Evolutionary conservation across 1,140 invertebrate genomes (phyloP).

Genomic region (Aradophagus sp.): DNA sequence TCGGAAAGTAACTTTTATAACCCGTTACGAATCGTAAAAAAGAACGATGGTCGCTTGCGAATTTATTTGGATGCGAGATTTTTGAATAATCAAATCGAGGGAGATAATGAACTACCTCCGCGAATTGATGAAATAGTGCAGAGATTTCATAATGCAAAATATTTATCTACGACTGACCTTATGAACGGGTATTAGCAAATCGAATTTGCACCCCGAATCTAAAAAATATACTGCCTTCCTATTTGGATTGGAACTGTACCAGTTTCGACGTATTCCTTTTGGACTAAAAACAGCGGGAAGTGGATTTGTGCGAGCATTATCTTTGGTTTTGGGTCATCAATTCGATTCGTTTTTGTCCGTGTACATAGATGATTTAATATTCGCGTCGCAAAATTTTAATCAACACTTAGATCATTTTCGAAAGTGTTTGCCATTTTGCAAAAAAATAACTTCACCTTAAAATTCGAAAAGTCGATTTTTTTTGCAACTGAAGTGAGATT

Average conservation of each 20-base stretch:
- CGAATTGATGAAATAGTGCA: slow-evolving; percentile 20
- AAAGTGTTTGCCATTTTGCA: slow-evolving; percentile 26
- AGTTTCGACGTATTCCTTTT: slow-evolving; percentile 13
- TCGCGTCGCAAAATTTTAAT: slow-evolving; percentile 18
- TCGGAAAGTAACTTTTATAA: slow-evolving; percentile 42
- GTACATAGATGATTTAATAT: slow-evolving; percentile 44
- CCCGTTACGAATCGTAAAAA: slow-evolving; percentile 18
- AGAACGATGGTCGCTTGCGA: slow-evolving; percentile 30
- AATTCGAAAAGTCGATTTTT: slow-evolving; percentile 41
- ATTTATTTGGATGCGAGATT: slow-evolving; percentile 50
- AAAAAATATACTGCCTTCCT: slow-evolving; percentile 20
- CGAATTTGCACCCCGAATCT: slow-evolving; percentile 8
- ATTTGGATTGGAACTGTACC: slow-evolving; percentile 3
- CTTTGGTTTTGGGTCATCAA: slow-evolving; percentile 16
- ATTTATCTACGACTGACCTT: slow-evolving; percentile 15
- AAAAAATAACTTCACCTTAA: slow-evolving; percentile 38
- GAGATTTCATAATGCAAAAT: slow-evolving; percentile 15
- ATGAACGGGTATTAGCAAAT: slow-evolving; percentile 33
- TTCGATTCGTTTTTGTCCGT: slow-evolving; percentile 28
- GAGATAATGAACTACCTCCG: slow-evolving; percentile 36
- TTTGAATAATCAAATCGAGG: slow-evolving; percentile 42
- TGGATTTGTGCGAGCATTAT: slow-evolving; percentile 14
- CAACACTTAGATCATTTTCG: slow-evolving; percentile 10
- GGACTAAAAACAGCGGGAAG: slow-evolving; percentile 13
- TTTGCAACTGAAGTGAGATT: slow-evolving; percentile 23